Evolutionary conservation across 2,113 vertebrate species (phyloP).

Genomic region (Nannospalax galili): DNA sequence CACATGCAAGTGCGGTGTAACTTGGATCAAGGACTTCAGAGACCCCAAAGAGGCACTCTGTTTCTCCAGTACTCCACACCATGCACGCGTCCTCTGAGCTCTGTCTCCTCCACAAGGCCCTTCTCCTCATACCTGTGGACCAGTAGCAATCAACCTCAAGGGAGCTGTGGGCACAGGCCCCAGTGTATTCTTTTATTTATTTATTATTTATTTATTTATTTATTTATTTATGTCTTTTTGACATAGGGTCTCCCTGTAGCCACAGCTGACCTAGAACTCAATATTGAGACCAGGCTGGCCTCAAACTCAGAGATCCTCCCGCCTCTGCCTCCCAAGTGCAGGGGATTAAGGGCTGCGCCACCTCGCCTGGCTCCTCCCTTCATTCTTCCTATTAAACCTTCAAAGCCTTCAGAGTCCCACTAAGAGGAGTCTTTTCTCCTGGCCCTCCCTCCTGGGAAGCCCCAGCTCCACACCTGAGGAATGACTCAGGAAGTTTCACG

Average conservation of each 20-base stretch:
- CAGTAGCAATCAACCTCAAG: no score
- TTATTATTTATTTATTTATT: no score
- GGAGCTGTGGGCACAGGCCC: fast-evolving
- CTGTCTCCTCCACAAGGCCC: fast-evolving
- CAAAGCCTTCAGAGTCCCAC: fast-evolving
- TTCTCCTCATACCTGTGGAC: background rate
- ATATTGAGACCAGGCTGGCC: no score
- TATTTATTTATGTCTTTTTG: no score
- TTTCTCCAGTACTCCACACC: fast-evolving
- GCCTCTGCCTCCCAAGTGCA: no score
- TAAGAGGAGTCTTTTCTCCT: fast-evolving
- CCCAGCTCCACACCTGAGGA: fast-evolving
- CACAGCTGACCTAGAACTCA: no score
- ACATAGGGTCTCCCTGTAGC: no score
- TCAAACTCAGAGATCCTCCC: no score
- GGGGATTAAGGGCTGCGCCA: no score
- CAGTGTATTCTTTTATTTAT: fast-evolving
- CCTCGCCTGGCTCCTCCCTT: no score
- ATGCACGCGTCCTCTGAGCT: fast-evolving
- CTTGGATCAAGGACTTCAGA: fast-evolving
- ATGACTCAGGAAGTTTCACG: fast-evolving
- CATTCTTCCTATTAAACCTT: fast-evolving
- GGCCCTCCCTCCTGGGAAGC: fast-evolving
- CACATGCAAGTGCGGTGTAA: fast-evolving
- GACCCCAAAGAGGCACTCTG: fast-evolving